Evolutionary conservation across 2,797 vertebrate genomes (phyloP).

Genomic region (Taeniopygia guttata): DNA sequence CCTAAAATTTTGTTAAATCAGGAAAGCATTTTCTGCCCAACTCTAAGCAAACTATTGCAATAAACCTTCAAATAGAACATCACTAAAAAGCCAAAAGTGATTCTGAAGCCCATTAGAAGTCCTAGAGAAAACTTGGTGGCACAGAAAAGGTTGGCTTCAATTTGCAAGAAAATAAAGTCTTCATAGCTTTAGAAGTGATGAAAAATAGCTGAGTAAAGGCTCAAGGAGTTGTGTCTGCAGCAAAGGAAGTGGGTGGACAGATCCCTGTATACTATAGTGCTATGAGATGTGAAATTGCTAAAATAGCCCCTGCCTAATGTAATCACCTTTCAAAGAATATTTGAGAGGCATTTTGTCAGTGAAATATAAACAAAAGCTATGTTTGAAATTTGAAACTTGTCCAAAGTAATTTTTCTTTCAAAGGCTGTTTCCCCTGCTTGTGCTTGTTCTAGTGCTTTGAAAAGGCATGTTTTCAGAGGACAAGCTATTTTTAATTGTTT

Average conservation of each 20-base stretch:
- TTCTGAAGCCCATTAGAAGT: not conserved
- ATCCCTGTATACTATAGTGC: slow-evolving; percentile 46
- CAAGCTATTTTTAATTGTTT: slow-evolving; percentile 37
- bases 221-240: not conserved
- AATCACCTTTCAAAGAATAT: slow-evolving; percentile 64
- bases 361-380: slow-evolving; percentile 58
- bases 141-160: not conserved
- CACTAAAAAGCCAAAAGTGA: not conserved
- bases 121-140: not conserved
- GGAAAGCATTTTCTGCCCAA: not conserved
- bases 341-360: slow-evolving; percentile 65
- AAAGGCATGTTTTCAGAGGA: slow-evolving; percentile 3
- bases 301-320: slow-evolving; percentile 65
- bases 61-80: not conserved
- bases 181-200: not conserved
- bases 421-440: not conserved
- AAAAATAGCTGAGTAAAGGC: slow-evolving; percentile 13
- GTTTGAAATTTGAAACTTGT: slow-evolving; percentile 65
- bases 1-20: not conserved
- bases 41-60: not conserved
- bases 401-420: slow-evolving; percentile 48
- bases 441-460: slow-evolving; percentile 10
- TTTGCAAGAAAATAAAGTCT: not conserved
- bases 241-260: slow-evolving; percentile 34
- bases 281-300: slow-evolving; percentile 55